Base-by-base conservation (phyloP, 1,140 invertebrate species). In the Phthorimaea operculella region DNA sequence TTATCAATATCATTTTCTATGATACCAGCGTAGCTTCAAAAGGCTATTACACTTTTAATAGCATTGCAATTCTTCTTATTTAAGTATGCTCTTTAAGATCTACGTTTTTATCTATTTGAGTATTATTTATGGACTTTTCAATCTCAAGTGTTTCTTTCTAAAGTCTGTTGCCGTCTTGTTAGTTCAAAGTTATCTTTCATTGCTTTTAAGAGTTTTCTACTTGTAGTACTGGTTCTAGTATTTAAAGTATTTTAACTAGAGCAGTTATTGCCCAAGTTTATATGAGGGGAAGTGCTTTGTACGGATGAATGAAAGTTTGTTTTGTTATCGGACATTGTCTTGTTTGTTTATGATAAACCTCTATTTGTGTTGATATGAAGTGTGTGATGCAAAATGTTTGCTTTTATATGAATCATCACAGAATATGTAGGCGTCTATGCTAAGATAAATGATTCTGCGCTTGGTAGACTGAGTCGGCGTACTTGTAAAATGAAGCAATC, bases 121-220 rank as follows among this genome's bases (percentile, higher is more conserved):
- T 61, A 66, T 79, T 68, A 79, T 79, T 79, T 79, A 79, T 79
- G 64, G 57, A 39, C 55, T 52, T 57, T 62, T 63, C 51, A 63
- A 61, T 64, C 62, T 76, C 69, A 72, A 79, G 76, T 76, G 76
- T 10, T 28, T 28, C 21, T 28, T 28, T n/a, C 36, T 39, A n/a
- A 39, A 39, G 36, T 52, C 50, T 34, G 55, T 44, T 33, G 15
- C 59, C 49, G 59, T 62, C 59, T 62, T 52, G 45, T 60, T 59
- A 52, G 44, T 44, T 28, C 50, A 44, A 45, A 53, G 51, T 33
- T 48, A 54, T 33, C 36, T 39, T 39, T 39, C 36, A 9, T 39
- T 39, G 10, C 10, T 39, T 39, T 39, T 39, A 12, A 39, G 36
- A 39, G 10, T 39, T 39, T 39, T 39, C n/a, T 39, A 39, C n/a